Evolutionary conservation across 2,888 invertebrate species (phyloP).

Genomic region (Bembecia ichneumoniformis): DNA sequence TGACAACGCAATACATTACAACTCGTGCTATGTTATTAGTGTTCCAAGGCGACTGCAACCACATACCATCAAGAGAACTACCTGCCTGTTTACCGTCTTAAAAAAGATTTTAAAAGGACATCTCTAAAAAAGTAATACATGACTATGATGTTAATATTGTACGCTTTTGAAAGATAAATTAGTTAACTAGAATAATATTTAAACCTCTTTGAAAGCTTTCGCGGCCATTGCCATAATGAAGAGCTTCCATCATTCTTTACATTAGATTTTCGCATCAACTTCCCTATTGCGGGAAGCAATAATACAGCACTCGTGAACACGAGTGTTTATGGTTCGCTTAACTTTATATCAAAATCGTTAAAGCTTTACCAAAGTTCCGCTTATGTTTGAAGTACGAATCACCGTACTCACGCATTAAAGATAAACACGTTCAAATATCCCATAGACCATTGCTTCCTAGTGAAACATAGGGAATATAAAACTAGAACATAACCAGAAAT

Average conservation of each 20-base stretch:
- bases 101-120: no score
- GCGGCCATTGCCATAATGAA: constrained; percentile 1
- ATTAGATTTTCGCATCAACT: constrained; percentile 4
- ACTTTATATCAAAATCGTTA: constrained; percentile 36
- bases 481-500: constrained; percentile 8
- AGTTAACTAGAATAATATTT: no score
- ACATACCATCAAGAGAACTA: not conserved
- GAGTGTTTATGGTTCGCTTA: constrained; percentile 26
- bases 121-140: no score
- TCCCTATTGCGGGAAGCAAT: not conserved
- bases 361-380: constrained; percentile 33
- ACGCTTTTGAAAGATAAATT: no score
- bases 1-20: no score
- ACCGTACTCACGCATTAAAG: constrained; percentile 6
- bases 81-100: not conserved
- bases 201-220: no score
- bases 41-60: constrained; percentile 11
- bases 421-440: not conserved
- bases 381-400: constrained; percentile 28
- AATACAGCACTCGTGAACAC: not conserved
- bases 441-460: constrained; percentile 12
- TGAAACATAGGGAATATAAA: accelerated
- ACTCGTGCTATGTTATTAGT: no score
- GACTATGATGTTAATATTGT: no score
- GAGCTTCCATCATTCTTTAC: not conserved